Percentiles rank a stretch among this genome's conserved stretches.
Evolutionary conservation across 2,888 invertebrate genomes (phyloP).

Genomic region (Allacma fusca): DNA sequence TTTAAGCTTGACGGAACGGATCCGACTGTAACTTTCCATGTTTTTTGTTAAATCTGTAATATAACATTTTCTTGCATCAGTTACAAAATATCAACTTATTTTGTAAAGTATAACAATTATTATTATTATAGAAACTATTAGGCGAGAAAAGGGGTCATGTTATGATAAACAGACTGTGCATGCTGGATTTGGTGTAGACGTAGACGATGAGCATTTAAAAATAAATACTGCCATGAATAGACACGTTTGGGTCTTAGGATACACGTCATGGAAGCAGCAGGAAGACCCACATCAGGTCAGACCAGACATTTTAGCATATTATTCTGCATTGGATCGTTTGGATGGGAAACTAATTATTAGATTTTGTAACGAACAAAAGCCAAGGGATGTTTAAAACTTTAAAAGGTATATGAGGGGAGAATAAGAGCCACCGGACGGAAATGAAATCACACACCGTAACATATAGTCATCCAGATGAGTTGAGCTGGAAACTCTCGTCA

Average conservation of each 20-base stretch:
- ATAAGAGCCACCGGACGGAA: slow-evolving; percentile 36
- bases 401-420: not conserved
- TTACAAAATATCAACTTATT: not conserved
- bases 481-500: not conserved
- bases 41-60: slow-evolving; percentile 8
- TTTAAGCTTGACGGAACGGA: slow-evolving; percentile 60
- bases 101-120: not conserved
- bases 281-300: not conserved
- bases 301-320: too few species aligned
- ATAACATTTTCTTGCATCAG: not conserved
- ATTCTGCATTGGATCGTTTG: too few species aligned
- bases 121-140: too few species aligned
- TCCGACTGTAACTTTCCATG: slow-evolving; percentile 61
- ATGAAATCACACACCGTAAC: slow-evolving; percentile 19
- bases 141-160: too few species aligned
- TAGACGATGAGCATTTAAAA: too few species aligned
- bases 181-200: too few species aligned
- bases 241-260: not conserved
- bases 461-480: not conserved
- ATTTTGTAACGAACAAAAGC: not conserved
- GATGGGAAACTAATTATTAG: not conserved
- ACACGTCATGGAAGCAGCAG: not conserved
- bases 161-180: too few species aligned
- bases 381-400: not conserved
- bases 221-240: too few species aligned